Evolutionary conservation across 2,797 vertebrate genomes (phyloP), one percentile per base, ranked within the genome.

Genomic region (Champsocephalus gunnari): DNA sequence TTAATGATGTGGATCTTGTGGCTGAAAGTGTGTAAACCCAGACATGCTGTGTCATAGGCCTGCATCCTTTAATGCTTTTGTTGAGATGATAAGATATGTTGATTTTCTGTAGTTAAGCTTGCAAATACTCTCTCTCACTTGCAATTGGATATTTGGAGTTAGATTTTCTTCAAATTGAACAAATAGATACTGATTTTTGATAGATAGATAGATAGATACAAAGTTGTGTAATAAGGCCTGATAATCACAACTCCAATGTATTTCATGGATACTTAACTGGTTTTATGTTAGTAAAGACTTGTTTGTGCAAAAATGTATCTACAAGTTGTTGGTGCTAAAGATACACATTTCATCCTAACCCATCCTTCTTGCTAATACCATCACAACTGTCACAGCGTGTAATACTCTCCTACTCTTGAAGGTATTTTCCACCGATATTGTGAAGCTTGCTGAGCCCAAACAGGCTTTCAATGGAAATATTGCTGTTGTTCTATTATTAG

Each of bases 1-100:
- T 72, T 64, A 60, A 60, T 68, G 48, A 62, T 47, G 19, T 58
- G 28, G 5, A 60, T 68, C 43, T 57, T 47, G 19, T 58, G 28
- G 9, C 16, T 56, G 66, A 45, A 32, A 28, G 64, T 45, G 12
- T 16, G 6, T 44, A 17, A 24, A 53, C 38, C 34, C 7, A 34
- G 34, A 34, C 34, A 34, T 34, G 34, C 34, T 6, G 34, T 8
- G 34, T 34, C 34, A 34, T 34, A 34, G 34, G 24, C 10, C 32
- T 38, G 11, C 6, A 4, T 16, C 12, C 17, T 48, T 48, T 38
- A 10, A 64, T 5, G 24, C 14, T 14, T 44, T 9, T 4, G 8
- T 60, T 45, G 41, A 60, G 19, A n/a, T 14, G 6, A 5, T 19
- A 10, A 19, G 56, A 12, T 34, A 34, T 34, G 34, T 58, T 50